phyloP scores from a whole-genome alignment of 2,113 vertebrate species.

The Seriola dumerili region DNA sequence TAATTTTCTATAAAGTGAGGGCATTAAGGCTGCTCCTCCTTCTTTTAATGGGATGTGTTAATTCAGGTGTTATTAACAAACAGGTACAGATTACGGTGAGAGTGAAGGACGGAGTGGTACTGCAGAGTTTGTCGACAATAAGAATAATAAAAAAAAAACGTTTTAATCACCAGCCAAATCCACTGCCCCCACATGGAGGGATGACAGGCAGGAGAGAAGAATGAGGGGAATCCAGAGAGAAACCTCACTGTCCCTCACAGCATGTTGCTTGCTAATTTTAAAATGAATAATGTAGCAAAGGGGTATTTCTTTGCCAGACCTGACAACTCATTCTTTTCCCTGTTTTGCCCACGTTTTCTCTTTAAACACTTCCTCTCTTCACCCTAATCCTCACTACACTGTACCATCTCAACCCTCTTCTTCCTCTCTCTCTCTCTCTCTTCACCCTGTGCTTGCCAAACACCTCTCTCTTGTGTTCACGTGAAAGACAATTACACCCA shows the following conservation, averaged over 20 bases:
- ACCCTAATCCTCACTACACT: conserved; percentile 54
- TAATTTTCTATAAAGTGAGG: background rate
- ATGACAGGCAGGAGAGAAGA: conserved; percentile 2
- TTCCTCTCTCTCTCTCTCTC: conserved; percentile 76
- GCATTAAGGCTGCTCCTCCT: background rate
- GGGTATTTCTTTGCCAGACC: background rate
- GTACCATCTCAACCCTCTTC: conserved; percentile 83
- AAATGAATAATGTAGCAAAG: conserved; percentile 94
- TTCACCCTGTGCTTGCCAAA: conserved; percentile 71
- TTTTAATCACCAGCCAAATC: background rate
- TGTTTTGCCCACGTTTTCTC: conserved; percentile 67
- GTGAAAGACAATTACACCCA: conserved; percentile 96
- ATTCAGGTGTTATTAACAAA: background rate
- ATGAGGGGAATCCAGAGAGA: background rate
- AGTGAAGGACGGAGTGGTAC: background rate
- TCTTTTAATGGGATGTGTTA: background rate
- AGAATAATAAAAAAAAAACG: background rate
- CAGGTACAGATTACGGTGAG: background rate
- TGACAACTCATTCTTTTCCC: conserved; percentile 76
- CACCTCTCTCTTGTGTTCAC: conserved; percentile 89
- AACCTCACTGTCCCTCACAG: conserved; percentile 81
- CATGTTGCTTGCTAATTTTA: conserved; percentile 93
- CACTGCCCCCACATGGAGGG: background rate
- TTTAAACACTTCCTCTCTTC: conserved; percentile 80
- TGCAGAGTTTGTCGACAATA: background rate